Evolutionary conservation across 2,113 vertebrate genomes (phyloP), one percentile per base, ranked within the genome.

Genomic region (Pipra filicauda): DNA sequence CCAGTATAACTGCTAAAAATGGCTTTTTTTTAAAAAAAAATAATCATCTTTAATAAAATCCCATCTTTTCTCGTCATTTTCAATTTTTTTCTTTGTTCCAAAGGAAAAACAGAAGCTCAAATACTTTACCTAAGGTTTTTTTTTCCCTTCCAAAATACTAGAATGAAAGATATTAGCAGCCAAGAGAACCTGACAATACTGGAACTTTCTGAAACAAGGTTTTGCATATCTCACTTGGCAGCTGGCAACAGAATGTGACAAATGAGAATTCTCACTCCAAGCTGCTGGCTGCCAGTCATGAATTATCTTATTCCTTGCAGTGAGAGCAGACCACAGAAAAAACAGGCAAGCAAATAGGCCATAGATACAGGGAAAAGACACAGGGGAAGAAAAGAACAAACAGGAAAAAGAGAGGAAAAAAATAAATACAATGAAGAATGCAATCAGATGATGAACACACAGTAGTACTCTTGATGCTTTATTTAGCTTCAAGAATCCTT

Each of bases 181-280:
- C 83, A 71, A 89, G 87, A 84, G 55, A 89, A 88, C 92, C 67
- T 94, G 89, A 96, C 77, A 93, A 85, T 27, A 65, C 74, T 72
- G 75, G 67, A 92, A 95, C 67, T 96, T 95, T 96, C 87, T 91
- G 84, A 92, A 95, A 93, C 3, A 10, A 79, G 87, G 83, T 76
- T 95, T 96, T 92, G 89, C 93, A 96, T 97, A 92, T 93, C 88
- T 95, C 91, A 61, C 85, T 96, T 94, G 93, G 96, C 96, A 97
- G 96, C 89, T 90, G 73, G 90, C 61, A 91, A 54, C 52, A 86
- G 85, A 84, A 93, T 37, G 72, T 85, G 96, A 96, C 95, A 97
- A 97, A 95, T 88, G 84, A 93, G 87, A 95, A 96, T 85, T 93
- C 92, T 95, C 89, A 93, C 89, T 93, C 84, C 62, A 86, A 94